phyloP scores from a whole-genome alignment of 1,140 invertebrate genomes.

The Druon quercuslanigerum region DNA sequence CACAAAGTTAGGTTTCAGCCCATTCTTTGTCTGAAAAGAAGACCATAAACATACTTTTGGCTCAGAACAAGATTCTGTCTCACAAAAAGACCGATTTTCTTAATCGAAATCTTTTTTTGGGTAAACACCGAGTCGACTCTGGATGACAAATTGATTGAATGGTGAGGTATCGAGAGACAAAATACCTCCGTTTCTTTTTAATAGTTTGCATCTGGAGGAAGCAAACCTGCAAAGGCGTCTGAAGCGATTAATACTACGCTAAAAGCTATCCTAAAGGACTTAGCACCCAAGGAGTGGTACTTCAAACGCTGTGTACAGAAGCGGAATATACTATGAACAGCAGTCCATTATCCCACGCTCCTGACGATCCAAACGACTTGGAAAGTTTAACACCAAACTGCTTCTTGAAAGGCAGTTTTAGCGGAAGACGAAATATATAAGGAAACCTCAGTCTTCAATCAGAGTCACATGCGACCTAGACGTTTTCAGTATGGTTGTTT shows the following conservation, averaged over 20 bases:
- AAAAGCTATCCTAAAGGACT: neutral
- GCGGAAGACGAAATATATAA: slow-evolving; percentile 7
- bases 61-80: no score
- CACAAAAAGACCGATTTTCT: no score
- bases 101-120: no score
- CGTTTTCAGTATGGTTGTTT: neutral
- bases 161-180: neutral
- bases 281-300: neutral
- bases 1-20: no score
- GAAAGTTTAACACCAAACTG: slow-evolving; percentile 17
- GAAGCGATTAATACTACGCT: neutral
- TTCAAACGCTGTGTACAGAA: slow-evolving; percentile 10
- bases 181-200: neutral
- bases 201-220: neutral
- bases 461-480: neutral
- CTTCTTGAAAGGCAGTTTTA: slow-evolving; percentile 5
- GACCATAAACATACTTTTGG: no score
- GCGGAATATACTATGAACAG: slow-evolving; percentile 7
- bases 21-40: no score
- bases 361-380: slow-evolving; percentile 13
- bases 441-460: slow-evolving; percentile 22
- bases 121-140: neutral
- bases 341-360: slow-evolving; percentile 18
- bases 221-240: neutral
- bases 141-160: neutral